Evolutionary conservation across 2,888 invertebrate genomes (phyloP), one percentile per base, ranked within the genome.

Genomic region (Norana najaformis): DNA sequence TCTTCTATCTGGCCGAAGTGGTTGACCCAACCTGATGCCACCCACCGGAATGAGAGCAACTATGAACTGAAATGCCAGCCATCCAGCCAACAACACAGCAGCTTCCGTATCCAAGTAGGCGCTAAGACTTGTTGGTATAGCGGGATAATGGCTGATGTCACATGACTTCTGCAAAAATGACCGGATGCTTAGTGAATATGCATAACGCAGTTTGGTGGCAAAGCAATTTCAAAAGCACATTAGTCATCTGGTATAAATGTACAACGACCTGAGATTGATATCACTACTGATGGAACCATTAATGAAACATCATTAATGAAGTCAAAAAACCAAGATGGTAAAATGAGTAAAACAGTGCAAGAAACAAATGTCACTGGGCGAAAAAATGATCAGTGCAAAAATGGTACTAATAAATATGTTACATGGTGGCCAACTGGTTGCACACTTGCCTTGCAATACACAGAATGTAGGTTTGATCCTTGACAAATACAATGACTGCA

Each of bases 1-100:
- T 69, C n/a, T 69, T n/a, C n/a, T n/a, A 69, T n/a, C 69, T 69
- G 69, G n/a, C 69, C n/a, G 69, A 0, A 69, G 69, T n/a, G 69
- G 69, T 16, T 69, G 69, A n/a, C 69, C 69, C 0, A 69, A n/a
- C n/a, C 69, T 69, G 8, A n/a, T n/a, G 69, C 30, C 30, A 69
- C 69, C 69, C 69, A 69, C 69, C 30, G 69, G 69, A n/a, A 69
- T n/a, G n/a, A 69, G 69, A n/a, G 69, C 69, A 69, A 69, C n/a
- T 30, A 69, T n/a, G 69, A 69, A n/a, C 69, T 69, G 69, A n/a
- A 30, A 69, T n/a, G n/a, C 69, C 69, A 69, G n/a, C 69, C 69
- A 69, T 69, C 69, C 69, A 11, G 8, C n/a, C 30, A 69, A n/a
- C 30, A 69, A 30, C 30, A 69, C n/a, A 2, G n/a, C 69, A n/a